Evolutionary conservation across 2,113 vertebrate genomes (phyloP).

Genomic region (Pagrus major): DNA sequence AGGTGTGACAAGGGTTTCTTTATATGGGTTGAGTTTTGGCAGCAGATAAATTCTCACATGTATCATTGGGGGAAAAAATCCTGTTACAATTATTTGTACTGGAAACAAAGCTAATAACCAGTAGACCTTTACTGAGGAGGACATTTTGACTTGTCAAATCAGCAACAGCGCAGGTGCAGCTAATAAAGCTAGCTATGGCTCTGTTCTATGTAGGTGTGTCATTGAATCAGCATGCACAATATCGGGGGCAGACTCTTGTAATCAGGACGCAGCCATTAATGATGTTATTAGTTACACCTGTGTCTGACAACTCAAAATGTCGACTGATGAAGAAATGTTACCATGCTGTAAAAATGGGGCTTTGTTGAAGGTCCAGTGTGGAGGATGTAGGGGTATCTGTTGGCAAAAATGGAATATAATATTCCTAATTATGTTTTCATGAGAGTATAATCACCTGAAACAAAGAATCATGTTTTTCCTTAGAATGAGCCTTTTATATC

Average conservation of each 20-base stretch:
- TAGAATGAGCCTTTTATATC: no score
- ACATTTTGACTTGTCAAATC: constrained; percentile 13
- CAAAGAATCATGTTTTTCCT: no score
- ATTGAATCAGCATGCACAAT: constrained; percentile 3
- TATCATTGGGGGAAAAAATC: not conserved
- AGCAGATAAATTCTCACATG: constrained; percentile 7
- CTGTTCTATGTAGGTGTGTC: not conserved
- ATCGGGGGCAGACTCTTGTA: not conserved
- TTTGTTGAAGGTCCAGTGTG: no score
- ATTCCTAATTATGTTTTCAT: no score
- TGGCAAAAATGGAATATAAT: no score
- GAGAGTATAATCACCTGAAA: no score
- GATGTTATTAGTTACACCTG: not conserved
- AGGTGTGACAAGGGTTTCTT: constrained; percentile 20
- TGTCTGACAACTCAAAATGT: constrained; percentile 21
- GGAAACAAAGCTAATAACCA: not conserved
- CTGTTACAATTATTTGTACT: not conserved
- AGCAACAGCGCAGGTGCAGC: constrained; percentile 4
- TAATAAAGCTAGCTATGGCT: not conserved
- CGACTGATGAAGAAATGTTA: not conserved
- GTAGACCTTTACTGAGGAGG: not conserved
- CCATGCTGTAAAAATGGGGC: not conserved
- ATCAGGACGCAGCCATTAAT: not conserved
- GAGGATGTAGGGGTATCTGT: no score
- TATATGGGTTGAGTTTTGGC: constrained; percentile 24